Evolutionary conservation across 2,888 invertebrate species (phyloP), one percentile per base, ranked within the genome.

Genomic region (Scaptodrosophila latifasciaeformis): DNA sequence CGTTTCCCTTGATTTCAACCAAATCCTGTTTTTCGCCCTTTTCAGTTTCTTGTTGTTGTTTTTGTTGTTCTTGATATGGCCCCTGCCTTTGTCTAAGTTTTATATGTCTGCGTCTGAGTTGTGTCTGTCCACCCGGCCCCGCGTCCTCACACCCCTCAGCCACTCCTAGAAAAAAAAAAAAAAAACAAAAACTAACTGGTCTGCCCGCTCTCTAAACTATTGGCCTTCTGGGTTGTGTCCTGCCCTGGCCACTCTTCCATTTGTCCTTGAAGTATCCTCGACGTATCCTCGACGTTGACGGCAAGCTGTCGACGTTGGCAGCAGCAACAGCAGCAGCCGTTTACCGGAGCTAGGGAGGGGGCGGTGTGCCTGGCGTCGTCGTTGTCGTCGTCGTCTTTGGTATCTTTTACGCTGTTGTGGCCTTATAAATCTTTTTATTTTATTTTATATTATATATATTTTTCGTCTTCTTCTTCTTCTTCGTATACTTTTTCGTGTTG

Each of bases 261-360:
- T 57, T 66, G 69, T 70, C 69, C 69, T 70, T 70, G 69, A 70
- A 72, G 72, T 67, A 70, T 67, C 71, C 67, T 70, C 60, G 68
- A 64, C 62, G 62, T 27, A 55, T 18, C 47, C 51, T n/a, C 56
- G 55, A 51, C 61, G 43, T 37, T 48, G 61, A 15, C 27, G 27
- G 9, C 37, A 10, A 15, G 18, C 37, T 18, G 18, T n/a, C 37
- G 37, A 17, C 18, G 15, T n/a, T 10, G 29, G 24, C 19, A n/a
- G 21, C 18, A 42, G 21, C 43, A 4, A 27, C 43, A 35, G 35
- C 35, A n/a, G n/a, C 35, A 15, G 35, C 35, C 5, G n/a, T n/a
- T n/a, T n/a, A n/a, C n/a, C n/a, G n/a, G n/a, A n/a, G n/a, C n/a
- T n/a, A n/a, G n/a, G n/a, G n/a, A 4, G 35, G 35, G 6, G n/a